These are phyloP conservation scores for Eolophus roseicapilla DNA, from an alignment of 2,113 vertebrate species.

Conservation along the genomic window DNA sequence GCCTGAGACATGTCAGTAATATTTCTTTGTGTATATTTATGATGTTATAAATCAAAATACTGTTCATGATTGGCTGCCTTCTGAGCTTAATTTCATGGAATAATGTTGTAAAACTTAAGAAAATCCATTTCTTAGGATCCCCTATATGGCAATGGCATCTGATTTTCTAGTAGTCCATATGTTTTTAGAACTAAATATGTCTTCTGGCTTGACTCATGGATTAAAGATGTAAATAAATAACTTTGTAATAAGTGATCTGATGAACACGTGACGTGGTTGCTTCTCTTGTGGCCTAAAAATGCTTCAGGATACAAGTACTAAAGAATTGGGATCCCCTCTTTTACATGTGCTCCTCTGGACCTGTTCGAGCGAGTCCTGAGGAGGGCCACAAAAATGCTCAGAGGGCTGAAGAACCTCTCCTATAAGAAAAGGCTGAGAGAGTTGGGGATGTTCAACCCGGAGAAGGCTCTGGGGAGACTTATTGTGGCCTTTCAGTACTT, in stretches of 20 bases:
- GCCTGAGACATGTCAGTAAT: neutral
- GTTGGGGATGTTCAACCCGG: neutral
- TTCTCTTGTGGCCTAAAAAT: neutral
- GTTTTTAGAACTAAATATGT: neutral
- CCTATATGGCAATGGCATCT: neutral
- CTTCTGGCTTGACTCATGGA: neutral
- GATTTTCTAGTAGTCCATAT: neutral
- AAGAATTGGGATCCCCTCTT: neutral
- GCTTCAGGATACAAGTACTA: neutral
- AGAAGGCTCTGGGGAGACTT: neutral
- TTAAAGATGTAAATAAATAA: neutral
- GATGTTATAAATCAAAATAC: neutral
- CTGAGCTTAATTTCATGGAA: neutral
- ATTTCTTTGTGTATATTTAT: neutral
- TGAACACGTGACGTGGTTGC: neutral
- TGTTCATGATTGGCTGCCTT: neutral
- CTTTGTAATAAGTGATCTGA: neutral
- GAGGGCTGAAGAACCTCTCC: neutral
- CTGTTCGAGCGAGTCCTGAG: neutral
- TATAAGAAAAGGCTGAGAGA: neutral
- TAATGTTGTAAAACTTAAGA: neutral
- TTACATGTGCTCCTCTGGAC: neutral
- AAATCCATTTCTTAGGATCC: neutral
- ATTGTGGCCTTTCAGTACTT: neutral
- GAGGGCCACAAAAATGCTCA: neutral